Evolutionary conservation across 2,888 invertebrate species (phyloP).

Genomic region (Scaptomyza cyrtandrae): DNA sequence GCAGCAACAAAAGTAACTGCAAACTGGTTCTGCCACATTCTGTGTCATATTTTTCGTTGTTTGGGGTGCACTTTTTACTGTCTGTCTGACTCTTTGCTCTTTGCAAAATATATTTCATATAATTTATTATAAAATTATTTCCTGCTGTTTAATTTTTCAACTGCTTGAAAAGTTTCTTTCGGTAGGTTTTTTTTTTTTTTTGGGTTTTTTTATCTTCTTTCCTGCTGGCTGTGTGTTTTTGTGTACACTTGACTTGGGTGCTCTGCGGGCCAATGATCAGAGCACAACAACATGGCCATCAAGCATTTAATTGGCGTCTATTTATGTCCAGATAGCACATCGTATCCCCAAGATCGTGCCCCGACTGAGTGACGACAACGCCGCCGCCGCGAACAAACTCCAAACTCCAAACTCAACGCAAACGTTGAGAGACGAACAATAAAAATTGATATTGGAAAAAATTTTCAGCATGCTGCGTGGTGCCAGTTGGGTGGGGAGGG

Average conservation of each 20-base stretch:
- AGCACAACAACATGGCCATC: constrained; percentile 66
- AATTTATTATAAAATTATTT: constrained; percentile 76
- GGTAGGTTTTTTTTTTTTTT: constrained; percentile 1
- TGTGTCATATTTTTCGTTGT: constrained; percentile 57
- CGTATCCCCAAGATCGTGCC: constrained; percentile 60
- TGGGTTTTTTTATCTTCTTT: background rate
- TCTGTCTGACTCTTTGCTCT: constrained; percentile 19
- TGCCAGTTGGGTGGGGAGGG: background rate
- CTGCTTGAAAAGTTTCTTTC: constrained; percentile 14
- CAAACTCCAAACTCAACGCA: constrained; percentile 1
- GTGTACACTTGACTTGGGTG: constrained; percentile 23
- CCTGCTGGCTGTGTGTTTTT: constrained; percentile 8
- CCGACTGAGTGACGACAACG: constrained; percentile 72
- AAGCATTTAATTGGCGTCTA: constrained; percentile 81
- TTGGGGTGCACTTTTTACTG: constrained; percentile 6
- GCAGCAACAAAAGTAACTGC: constrained; percentile 8
- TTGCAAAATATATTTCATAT: constrained; percentile 62
- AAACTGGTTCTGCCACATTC: constrained; percentile 62
- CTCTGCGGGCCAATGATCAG: constrained; percentile 30
- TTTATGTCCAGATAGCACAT: constrained; percentile 82
- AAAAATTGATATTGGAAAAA: constrained; percentile 75
- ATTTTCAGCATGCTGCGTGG: background rate
- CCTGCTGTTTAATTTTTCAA: constrained; percentile 33
- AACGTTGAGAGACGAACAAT: constrained; percentile 51
- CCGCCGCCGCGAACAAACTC: constrained; percentile 14